These are phyloP conservation scores for Zaprionus tsacasi DNA, from an alignment of 1,140 invertebrate genomes.

Conservation along the genomic window DNA sequence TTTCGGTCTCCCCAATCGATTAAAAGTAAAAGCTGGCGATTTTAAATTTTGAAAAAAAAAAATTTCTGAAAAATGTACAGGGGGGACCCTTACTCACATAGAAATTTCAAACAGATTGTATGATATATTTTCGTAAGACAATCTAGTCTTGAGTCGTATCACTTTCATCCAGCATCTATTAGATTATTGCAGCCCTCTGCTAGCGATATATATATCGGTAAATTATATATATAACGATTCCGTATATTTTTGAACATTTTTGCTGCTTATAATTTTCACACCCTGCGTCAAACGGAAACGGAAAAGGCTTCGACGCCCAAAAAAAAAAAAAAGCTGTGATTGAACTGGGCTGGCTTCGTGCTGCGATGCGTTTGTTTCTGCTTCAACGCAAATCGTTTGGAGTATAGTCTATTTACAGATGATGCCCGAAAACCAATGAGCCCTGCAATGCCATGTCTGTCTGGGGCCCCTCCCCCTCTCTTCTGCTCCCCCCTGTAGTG, in stretches of 20 bases:
- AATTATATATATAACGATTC: too few relatives aligned
- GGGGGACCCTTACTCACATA: too few relatives aligned
- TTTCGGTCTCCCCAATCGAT: too few relatives aligned
- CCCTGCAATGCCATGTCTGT: constrained; percentile 34
- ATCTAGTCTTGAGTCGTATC: too few relatives aligned
- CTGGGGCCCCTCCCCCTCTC: neutral
- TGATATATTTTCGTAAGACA: too few relatives aligned
- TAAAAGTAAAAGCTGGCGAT: too few relatives aligned
- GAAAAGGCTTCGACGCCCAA: constrained; percentile 23
- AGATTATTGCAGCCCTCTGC: too few relatives aligned
- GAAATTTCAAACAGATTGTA: too few relatives aligned
- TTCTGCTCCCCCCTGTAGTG: constrained; percentile 1
- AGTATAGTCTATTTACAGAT: constrained; percentile 46
- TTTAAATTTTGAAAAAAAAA: too few relatives aligned
- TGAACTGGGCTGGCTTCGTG: constrained; percentile 26
- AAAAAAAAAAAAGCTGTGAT: constrained; percentile 12
- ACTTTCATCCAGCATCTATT: too few relatives aligned
- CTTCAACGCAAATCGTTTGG: constrained; percentile 43
- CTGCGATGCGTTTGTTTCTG: constrained; percentile 36
- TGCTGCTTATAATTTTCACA: constrained; percentile 29
- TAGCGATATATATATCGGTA: too few relatives aligned
- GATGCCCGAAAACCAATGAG: constrained; percentile 51
- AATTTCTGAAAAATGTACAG: too few relatives aligned
- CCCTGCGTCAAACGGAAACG: constrained; percentile 29
- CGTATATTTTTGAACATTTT: neutral